Conservation (phyloP, 1,140 invertebrate species). For the Trichomalopsis sarcophagae region DNA sequence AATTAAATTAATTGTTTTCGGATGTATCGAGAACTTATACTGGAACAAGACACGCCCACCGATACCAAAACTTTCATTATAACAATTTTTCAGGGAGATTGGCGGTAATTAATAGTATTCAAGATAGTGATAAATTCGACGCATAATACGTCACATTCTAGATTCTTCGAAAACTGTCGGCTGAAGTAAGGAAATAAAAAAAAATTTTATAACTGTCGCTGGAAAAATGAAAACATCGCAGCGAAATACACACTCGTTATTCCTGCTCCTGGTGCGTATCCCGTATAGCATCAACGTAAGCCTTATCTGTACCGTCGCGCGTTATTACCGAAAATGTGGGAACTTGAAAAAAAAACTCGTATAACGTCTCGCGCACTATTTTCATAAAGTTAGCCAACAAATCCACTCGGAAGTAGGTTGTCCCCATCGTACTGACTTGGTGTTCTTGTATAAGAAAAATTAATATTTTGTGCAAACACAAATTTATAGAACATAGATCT, state of each 20-base stretch:
- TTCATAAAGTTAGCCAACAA: not conserved
- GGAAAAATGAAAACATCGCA: not conserved
- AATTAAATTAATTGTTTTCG: too few species aligned
- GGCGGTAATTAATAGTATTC: too few species aligned
- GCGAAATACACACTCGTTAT: not conserved
- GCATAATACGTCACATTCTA: not conserved
- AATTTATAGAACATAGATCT: not conserved
- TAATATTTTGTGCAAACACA: not conserved
- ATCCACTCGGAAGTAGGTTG: not conserved
- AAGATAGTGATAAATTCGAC: too few species aligned
- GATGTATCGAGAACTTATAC: too few species aligned
- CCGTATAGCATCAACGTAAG: not conserved
- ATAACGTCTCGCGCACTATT: not conserved
- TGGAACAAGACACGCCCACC: too few species aligned
- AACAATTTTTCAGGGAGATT: too few species aligned
- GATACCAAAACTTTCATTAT: too few species aligned
- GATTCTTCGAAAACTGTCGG: not conserved
- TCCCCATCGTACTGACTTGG: too few species aligned
- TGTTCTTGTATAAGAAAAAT: too few species aligned
- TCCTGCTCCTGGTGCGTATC: not conserved
- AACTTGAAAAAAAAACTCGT: conserved; percentile 25
- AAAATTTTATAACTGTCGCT: not conserved
- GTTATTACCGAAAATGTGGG: conserved; percentile 39
- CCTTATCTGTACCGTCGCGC: not conserved
- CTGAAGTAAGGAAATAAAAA: not conserved